Evolutionary conservation across 2,888 invertebrate genomes (phyloP).

Genomic region (Aphodius granarius): DNA sequence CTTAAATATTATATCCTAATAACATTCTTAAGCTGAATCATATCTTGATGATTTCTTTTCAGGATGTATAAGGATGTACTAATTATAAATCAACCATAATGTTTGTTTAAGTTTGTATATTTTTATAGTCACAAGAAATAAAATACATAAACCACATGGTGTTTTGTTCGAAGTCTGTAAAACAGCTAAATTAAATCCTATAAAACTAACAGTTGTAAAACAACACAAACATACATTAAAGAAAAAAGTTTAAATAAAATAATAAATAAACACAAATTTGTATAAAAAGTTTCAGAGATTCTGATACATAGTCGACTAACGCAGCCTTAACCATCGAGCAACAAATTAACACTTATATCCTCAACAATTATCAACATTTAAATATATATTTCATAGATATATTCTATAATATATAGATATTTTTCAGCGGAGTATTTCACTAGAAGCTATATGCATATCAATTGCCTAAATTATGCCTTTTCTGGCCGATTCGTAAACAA

Average conservation of each 20-base stretch:
- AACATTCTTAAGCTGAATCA: too few species aligned
- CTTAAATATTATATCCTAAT: too few species aligned
- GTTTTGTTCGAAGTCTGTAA: not conserved
- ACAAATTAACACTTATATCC: not conserved
- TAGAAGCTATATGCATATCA: not conserved
- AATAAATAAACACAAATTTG: constrained; percentile 1
- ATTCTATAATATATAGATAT: not conserved
- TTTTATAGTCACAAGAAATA: not conserved
- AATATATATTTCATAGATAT: not conserved
- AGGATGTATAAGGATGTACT: not conserved
- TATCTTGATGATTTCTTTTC: too few species aligned
- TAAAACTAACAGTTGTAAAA: too few species aligned
- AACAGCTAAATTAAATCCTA: not conserved
- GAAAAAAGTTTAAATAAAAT: constrained; percentile 1
- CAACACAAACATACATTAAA: not conserved
- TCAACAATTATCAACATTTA: not conserved
- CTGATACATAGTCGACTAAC: not conserved
- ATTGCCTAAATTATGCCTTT: constrained; percentile 34
- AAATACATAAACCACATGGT: not conserved
- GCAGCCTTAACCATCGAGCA: not conserved
- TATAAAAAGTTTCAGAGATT: not conserved
- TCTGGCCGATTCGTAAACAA: constrained; percentile 73
- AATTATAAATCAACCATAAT: not conserved
- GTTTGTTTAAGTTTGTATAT: not conserved
- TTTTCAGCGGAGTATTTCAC: constrained; percentile 1